Conservation (phyloP, 2,888 invertebrate species). For the Conus canariensis region DNA sequence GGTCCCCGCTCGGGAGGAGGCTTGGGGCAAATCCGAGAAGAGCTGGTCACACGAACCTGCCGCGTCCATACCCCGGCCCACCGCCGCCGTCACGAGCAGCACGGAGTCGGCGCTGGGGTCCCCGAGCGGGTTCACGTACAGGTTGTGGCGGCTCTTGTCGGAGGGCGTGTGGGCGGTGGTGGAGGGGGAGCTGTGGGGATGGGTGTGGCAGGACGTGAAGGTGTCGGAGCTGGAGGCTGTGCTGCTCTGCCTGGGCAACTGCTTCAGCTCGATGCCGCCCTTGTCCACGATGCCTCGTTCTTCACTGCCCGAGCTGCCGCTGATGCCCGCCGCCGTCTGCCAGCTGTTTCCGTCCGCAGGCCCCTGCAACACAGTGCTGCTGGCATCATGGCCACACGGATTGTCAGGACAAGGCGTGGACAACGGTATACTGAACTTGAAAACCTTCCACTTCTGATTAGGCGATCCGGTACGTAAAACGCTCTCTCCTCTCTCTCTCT, state of each 20-base stretch:
- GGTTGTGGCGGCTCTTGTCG: constrained; percentile 64
- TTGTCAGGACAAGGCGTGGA: neutral
- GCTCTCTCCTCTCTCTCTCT: too few species aligned
- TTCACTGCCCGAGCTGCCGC: constrained; percentile 13
- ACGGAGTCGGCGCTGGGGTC: constrained; percentile 48
- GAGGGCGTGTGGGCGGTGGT: constrained; percentile 44
- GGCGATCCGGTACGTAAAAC: too few species aligned
- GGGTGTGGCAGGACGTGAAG: constrained; percentile 97
- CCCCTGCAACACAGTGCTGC: neutral
- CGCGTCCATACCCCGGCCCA: constrained; percentile 19
- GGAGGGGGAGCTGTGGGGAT: constrained; percentile 82
- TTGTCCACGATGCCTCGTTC: constrained; percentile 51
- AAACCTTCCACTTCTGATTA: too few species aligned
- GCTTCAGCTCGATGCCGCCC: constrained; percentile 73
- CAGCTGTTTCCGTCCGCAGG: neutral
- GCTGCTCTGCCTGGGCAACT: constrained; percentile 72
- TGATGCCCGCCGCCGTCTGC: constrained; percentile 7
- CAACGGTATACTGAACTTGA: too few species aligned
- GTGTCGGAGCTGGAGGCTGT: constrained; percentile 91
- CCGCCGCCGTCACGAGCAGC: constrained; percentile 21
- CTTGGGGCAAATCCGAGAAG: constrained; percentile 25
- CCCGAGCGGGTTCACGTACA: constrained; percentile 77
- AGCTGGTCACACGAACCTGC: constrained; percentile 29
- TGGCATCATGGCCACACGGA: neutral
- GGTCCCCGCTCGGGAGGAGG: neutral